Evolutionary conservation across 92 coral and sea anemone genomes (phyloP), one percentile per base, ranked within the genome.

Genomic region (Micromussa lordhowensis): DNA sequence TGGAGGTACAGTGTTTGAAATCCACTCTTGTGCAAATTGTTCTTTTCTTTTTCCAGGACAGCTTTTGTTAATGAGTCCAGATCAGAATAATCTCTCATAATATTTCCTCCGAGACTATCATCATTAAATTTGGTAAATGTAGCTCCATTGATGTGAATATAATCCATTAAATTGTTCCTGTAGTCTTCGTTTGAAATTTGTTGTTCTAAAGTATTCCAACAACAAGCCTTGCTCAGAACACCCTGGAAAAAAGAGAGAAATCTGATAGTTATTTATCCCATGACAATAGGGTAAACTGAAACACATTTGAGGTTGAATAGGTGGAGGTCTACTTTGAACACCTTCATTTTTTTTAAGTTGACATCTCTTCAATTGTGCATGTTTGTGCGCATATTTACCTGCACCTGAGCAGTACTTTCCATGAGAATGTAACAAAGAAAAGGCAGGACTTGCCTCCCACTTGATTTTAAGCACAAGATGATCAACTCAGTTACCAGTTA

Each of bases 141-240:
- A 31, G 68, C 64, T 38, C 78, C 82, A 69, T 51, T 85, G 74
- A 77, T 38, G 16, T 88, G 48, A 55, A 95, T 85, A 17, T 80
- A 77, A 81, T 94, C 80, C 68, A 88, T 78, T 6, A 98, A 88
- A 48, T 90, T 75, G 49, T 94, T 96, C 74, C 94, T 83, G 87
- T 96, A 98, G 26, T 64, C 85, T 55, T 86, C 90, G 81, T 91
- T 85, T 66, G 86, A 81, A 18, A 98, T 96, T 82, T 98, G 98
- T 15, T 94, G 64, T 70, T 96, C 95, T 73, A 98, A 86, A 32
- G 91, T 88, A 58, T 85, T 75, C 99, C 99, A 98, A 26, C 98
- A 92, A 77, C 96, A 92, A 71, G 98, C 94, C 61, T 90, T 88
- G 64, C 94, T 98, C 96, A 98, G 88, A 4, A 98, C 99, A 35